Evolutionary conservation across 1,140 invertebrate species (phyloP).

Genomic region (Popillia japonica): DNA sequence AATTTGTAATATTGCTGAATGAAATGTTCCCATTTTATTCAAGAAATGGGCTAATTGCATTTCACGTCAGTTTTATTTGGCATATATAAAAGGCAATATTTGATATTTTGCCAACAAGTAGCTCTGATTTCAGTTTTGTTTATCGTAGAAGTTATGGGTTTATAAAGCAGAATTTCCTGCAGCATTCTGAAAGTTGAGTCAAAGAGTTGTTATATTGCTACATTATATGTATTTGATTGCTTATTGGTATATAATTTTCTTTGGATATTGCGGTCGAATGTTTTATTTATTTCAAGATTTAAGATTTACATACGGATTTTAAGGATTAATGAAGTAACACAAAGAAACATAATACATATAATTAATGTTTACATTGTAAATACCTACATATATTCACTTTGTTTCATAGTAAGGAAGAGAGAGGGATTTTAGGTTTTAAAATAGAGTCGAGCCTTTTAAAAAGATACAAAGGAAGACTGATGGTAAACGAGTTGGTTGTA

Average conservation of each 20-base stretch:
- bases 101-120: not conserved
- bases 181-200: not conserved
- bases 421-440: not conserved
- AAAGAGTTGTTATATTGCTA: too few species aligned
- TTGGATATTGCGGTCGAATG: too few species aligned
- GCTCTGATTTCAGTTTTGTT: not conserved
- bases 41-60: conserved; percentile 1
- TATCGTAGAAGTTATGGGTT: not conserved
- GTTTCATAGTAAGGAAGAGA: not conserved
- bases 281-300: too few species aligned
- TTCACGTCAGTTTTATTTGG: not conserved
- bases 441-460: not conserved
- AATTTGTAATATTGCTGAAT: conserved; percentile 7
- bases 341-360: not conserved
- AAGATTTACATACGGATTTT: too few species aligned
- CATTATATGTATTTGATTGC: too few species aligned
- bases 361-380: not conserved
- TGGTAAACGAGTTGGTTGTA: not conserved
- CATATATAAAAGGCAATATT: not conserved
- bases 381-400: not conserved
- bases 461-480: conserved; percentile 15
- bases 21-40: not conserved
- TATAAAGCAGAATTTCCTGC: too few species aligned
- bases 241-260: too few species aligned
- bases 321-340: too few species aligned